Conservation (phyloP, 2,888 invertebrate genomes). For the Myathropa florea region DNA sequence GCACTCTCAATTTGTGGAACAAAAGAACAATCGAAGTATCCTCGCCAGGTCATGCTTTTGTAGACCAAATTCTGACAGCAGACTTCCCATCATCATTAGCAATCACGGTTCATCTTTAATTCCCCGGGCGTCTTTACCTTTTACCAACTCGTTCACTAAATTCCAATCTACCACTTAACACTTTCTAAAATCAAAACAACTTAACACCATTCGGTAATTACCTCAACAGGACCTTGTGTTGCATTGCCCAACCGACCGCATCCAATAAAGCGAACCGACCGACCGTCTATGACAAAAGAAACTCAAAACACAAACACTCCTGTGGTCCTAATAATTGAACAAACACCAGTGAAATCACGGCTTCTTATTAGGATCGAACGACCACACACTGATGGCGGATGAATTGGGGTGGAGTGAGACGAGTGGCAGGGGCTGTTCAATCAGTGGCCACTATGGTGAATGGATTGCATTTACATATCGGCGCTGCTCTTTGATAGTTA, state of each 20-base stretch:
- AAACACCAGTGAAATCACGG: slow-evolving; percentile 39
- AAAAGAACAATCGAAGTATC: too few relatives aligned
- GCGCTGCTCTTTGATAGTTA: slow-evolving; percentile 17
- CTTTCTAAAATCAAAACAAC: neutral
- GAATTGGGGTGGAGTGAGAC: neutral
- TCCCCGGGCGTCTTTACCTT: neutral
- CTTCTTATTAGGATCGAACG: slow-evolving; percentile 25
- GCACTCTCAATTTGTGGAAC: neutral
- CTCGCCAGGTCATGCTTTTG: too few relatives aligned
- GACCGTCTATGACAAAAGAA: slow-evolving; percentile 4
- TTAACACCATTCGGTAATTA: neutral
- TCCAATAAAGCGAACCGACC: slow-evolving; percentile 36
- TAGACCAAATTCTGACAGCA: neutral
- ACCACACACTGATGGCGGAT: slow-evolving; percentile 19
- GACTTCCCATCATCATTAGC: neutral
- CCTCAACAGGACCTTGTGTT: slow-evolving; percentile 25
- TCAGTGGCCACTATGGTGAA: neutral
- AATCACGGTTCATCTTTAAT: neutral
- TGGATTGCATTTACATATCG: slow-evolving; percentile 7
- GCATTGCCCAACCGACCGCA: slow-evolving; percentile 4
- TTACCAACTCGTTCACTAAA: neutral
- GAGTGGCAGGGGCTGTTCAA: neutral
- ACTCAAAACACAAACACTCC: slow-evolving; percentile 8
- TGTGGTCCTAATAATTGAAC: slow-evolving; percentile 49
- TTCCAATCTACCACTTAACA: neutral